phyloP scores from a whole-genome alignment of 2,113 vertebrate species.

The Fukomys damarensis region DNA sequence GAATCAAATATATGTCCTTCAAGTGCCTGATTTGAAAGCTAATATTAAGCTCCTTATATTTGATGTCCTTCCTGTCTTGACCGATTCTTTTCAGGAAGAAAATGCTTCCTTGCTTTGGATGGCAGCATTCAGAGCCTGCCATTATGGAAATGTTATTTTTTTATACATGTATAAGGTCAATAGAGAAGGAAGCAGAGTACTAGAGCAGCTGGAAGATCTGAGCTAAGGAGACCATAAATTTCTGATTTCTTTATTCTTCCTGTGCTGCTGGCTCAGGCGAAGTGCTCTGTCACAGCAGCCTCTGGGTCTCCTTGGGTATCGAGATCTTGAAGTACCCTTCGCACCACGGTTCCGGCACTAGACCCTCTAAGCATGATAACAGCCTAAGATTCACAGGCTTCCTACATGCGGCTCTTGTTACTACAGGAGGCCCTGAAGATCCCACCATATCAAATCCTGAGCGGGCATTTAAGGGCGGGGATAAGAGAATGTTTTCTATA shows the following conservation, averaged over 20 bases:
- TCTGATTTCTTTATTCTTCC: neutral
- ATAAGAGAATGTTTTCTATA: neutral
- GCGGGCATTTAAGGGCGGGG: neutral
- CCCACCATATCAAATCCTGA: neutral
- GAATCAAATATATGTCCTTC: neutral
- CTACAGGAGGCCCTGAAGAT: neutral
- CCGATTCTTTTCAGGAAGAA: conserved; percentile 34
- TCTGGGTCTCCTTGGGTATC: neutral
- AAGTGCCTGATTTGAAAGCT: neutral
- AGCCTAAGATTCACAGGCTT: neutral
- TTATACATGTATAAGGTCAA: conserved; percentile 8
- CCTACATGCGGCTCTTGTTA: neutral
- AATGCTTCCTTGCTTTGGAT: neutral
- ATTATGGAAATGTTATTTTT: conserved; percentile 17
- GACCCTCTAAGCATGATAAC: neutral
- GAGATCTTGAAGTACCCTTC: neutral
- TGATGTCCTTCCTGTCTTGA: neutral
- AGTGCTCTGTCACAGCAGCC: neutral
- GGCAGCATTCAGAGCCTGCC: neutral
- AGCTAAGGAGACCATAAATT: neutral
- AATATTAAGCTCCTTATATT: neutral
- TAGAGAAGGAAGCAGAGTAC: neutral
- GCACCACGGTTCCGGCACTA: neutral
- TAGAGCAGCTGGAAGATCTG: neutral
- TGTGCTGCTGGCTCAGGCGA: neutral